These are phyloP conservation scores for Trididemnum nubilum DNA, from an alignment of 23 tunicate species.

Conservation along the genomic window DNA sequence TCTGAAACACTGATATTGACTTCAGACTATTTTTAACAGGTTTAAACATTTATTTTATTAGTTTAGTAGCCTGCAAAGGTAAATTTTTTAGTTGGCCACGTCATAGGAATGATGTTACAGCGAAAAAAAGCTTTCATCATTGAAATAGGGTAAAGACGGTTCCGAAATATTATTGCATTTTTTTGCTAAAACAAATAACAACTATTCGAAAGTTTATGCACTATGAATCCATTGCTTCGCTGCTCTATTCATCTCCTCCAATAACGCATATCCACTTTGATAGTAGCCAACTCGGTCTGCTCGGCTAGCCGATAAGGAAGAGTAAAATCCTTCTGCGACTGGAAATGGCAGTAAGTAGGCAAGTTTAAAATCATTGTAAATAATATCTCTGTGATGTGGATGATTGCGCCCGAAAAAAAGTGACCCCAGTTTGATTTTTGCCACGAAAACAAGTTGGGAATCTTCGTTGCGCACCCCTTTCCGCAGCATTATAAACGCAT, in stretches of 20 bases:
- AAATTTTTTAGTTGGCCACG: no score
- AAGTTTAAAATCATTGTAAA: neutral
- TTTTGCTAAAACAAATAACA: no score
- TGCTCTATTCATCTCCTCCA: neutral
- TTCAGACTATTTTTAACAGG: no score
- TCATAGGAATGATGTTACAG: no score
- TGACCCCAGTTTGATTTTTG: neutral
- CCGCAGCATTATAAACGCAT: neutral
- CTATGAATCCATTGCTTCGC: neutral
- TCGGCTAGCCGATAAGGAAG: neutral
- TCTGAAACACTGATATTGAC: no score
- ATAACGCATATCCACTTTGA: neutral
- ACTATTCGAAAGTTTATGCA: no score
- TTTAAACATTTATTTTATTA: no score
- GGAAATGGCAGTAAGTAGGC: neutral
- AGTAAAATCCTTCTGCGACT: neutral
- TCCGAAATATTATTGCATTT: no score
- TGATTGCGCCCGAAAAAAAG: neutral
- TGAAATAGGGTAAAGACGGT: no score
- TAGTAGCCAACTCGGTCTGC: neutral
- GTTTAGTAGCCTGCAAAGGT: no score
- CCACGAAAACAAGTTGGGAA: neutral
- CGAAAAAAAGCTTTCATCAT: no score
- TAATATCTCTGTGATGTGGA: neutral
- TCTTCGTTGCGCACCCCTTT: neutral